Evolutionary conservation across 2,888 invertebrate species (phyloP).

Genomic region (Gymnocheta viridis): DNA sequence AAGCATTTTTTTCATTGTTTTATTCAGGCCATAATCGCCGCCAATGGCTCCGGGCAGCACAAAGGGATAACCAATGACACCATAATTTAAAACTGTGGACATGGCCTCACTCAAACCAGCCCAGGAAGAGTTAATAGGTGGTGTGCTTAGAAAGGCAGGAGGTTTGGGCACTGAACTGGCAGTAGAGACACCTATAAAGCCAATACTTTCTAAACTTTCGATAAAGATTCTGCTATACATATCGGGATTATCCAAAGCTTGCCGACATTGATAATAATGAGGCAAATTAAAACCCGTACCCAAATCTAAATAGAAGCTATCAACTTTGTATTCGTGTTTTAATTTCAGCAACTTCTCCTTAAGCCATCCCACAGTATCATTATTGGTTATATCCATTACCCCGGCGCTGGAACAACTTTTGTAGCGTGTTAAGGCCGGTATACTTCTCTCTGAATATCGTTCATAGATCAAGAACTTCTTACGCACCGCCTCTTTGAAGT

Average conservation of each 20-base stretch:
- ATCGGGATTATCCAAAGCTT: conserved; percentile 90
- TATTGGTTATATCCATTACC: conserved; percentile 93
- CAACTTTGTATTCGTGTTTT: conserved; percentile 88
- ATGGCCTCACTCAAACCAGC: conserved; percentile 91
- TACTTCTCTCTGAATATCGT: conserved; percentile 88
- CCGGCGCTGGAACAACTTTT: conserved; percentile 91
- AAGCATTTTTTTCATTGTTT: conserved; percentile 80
- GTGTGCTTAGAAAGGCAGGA: conserved; percentile 92
- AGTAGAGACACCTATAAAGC: conserved; percentile 89
- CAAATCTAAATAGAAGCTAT: conserved; percentile 92
- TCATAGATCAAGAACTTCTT: conserved; percentile 90
- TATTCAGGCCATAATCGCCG: conserved; percentile 89
- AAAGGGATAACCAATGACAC: conserved; percentile 95
- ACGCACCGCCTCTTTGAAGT: conserved; percentile 90
- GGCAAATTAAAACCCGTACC: conserved; percentile 94
- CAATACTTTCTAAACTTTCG: conserved; percentile 83
- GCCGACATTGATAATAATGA: conserved; percentile 90
- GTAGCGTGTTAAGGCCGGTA: conserved; percentile 92
- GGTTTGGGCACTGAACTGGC: conserved; percentile 91
- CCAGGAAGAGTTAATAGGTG: conserved; percentile 95
- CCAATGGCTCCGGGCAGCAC: conserved; percentile 97
- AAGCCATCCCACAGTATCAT: conserved; percentile 91
- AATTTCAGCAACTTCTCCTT: conserved; percentile 87
- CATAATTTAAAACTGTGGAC: conserved; percentile 93
- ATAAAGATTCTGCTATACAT: conserved; percentile 89